Evolutionary conservation across 2,113 vertebrate species (phyloP), one percentile per base, ranked within the genome.

Genomic region (Plecotus auritus): DNA sequence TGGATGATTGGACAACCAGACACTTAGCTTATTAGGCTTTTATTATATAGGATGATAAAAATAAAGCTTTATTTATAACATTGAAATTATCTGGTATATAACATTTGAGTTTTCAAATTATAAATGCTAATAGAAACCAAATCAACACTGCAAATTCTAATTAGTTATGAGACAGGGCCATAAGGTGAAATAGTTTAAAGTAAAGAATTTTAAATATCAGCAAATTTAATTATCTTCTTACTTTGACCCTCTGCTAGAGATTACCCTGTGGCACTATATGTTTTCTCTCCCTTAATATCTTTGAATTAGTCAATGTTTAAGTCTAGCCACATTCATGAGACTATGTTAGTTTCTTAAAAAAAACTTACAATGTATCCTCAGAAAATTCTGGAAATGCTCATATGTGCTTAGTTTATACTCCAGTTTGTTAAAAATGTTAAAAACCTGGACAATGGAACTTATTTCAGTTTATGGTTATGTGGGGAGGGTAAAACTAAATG

Each of bases 171-270:
- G 6, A 70, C 2, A 20, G 9, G 17, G 20, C 90, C 14, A 61
- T 7, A 56, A 73, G 47, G 8, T 85, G 28, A 85, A 78, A 64
- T n/a, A 83, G 16, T 91, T 85, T 11, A 72, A 94, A 54, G 6
- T 16, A 78, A 74, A 92, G 2, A 88, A 64, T 91, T 10, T 74
- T 78, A 90, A 86, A 73, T 82, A 84, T 82, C 28, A 96, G 12
- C 17, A 47, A 73, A 82, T 91, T 81, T 95, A 91, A 88, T 94
- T 88, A 78, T 88, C 64, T 93, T 77, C 20, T 64, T 59, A n/a
- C 61, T 94, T 90, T 80, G 35, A 83, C 14, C 1, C 4, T 17
- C 0, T 42, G 0, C 17, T 83, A 82, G 83, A 54, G 54, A 23
- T 94, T 77, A 22, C 18, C 76, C 40, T 80, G 32, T 69, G 30